Base-by-base conservation (phyloP, 2,113 vertebrate species). In the Oxyura jamaicensis region DNA sequence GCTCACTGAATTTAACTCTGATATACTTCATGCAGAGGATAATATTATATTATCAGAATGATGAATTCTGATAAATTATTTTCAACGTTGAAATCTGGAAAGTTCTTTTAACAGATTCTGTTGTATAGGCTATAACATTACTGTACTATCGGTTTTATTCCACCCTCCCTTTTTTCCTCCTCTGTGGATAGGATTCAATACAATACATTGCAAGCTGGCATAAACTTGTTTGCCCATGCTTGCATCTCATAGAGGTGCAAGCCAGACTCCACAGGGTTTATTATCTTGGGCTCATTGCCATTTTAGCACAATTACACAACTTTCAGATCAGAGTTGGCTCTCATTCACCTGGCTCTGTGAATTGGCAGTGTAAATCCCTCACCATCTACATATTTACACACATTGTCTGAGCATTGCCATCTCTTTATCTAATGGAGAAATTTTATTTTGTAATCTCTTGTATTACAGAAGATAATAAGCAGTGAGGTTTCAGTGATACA, bases 301-400 rank as follows among this genome's bases (percentile, higher is more conserved):
- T 93, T 97, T 95, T 90, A 93, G 39, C 39, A 78, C 88, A 92
- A 55, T 96, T 96, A 92, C 33, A 72, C 73, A 89, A 89, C 83
- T 92, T 94, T 48, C 92, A 81, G 35, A 84, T 90, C 39, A 48
- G 83, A 78, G 60, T 31, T 96, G 94, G 92, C 89, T 93, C 60
- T 78, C 56, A 11, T 75, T 93, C 94, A 93, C 86, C 91, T 93
- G 88, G 56, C 80, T 95, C 69, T 86, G 73, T 0, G 0, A 90
- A 60, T 73, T 79, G 88, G 52, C 83, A 79, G 11, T 31, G 39
- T 88, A 93, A 92, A 79, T 92, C 83, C 52, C 52, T 84, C 65
- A 33, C 83, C 39, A 68, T 94, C 92, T 88, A 74, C 79, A 36
- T 88, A 90, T 91, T 94, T 94, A 88, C 88, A 93, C 86, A 95